Evolutionary conservation across 2,888 invertebrate species (phyloP), one percentile per base, ranked within the genome.

Genomic region (Spisula subtruncata): DNA sequence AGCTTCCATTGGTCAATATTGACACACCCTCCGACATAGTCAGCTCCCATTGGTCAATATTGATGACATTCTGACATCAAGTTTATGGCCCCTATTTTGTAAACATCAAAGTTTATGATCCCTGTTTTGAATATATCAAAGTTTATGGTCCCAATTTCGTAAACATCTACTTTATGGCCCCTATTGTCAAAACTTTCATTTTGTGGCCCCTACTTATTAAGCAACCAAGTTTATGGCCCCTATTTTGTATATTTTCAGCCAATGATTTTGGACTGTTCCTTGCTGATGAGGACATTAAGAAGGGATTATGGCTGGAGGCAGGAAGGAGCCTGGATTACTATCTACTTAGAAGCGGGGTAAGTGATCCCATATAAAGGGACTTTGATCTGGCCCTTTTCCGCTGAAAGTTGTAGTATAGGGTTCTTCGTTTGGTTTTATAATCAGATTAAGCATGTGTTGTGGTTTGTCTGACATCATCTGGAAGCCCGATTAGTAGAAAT

Each of bases 261-360:
- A 90, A 91, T 87, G 89, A 91, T 66, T 92, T 92, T 88, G 92
- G 90, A 48, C 82, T 92, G 48, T 99, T 99, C 97, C 98, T 99
- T 94, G 98, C 99, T 82, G 99, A 99, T 96, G 99, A 99, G 96
- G 99, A 99, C 97, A 98, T 98, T 95, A 99, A 99, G 97, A 99
- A 99, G 97, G 97, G 97, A 16, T 98, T 99, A 87, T 99, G 99
- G 99, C 97, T 99, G 96, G 99, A 99, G 97, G 98, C 98, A 20
- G 98, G 98, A 25, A 97, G 99, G 92, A 98, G 98, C 95, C 97
- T 99, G 94, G 99, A 99, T 97, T 99, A 99, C 97, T 99, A 99
- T 97, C 98, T 99, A 96, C 98, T 99, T 93, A 97, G 99, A 96
- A 99, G 98, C 96, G 98, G 99, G 92, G 97, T 97, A 96, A 95